phyloP scores from a whole-genome alignment of 30 jellyfish, hydroid and myxozoan genomes.

The Rhopilema esculentum region DNA sequence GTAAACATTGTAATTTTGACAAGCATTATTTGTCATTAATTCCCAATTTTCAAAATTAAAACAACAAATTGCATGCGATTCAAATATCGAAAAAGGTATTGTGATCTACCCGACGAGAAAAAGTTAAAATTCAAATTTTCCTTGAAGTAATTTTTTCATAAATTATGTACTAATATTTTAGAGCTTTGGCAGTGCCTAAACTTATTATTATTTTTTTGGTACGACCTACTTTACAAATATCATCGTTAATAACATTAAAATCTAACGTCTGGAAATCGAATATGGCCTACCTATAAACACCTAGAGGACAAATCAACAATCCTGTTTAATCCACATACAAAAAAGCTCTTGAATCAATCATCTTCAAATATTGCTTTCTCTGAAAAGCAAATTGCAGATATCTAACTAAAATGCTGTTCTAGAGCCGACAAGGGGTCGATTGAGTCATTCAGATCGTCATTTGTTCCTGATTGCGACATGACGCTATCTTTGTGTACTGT shows the following conservation, averaged over 20 bases:
- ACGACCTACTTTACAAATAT: no score
- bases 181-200: no score
- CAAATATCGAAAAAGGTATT: background rate
- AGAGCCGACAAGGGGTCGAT: conserved; percentile 64
- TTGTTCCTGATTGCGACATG: background rate
- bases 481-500: conserved; percentile 16
- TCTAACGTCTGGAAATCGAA: background rate
- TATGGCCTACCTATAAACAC: background rate
- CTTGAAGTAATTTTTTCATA: no score
- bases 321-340: background rate
- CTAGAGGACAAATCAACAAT: background rate
- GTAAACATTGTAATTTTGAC: no score
- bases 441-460: conserved; percentile 15
- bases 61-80: background rate
- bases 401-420: conserved; percentile 52
- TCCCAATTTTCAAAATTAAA: background rate
- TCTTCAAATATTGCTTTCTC: background rate
- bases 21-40: background rate
- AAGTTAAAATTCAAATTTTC: background rate
- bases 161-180: no score
- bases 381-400: background rate
- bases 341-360: background rate
- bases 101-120: background rate
- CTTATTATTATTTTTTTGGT: no score
- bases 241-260: no score